phyloP scores from a whole-genome alignment of 2,113 vertebrate species.

The Prunella himalayana region DNA sequence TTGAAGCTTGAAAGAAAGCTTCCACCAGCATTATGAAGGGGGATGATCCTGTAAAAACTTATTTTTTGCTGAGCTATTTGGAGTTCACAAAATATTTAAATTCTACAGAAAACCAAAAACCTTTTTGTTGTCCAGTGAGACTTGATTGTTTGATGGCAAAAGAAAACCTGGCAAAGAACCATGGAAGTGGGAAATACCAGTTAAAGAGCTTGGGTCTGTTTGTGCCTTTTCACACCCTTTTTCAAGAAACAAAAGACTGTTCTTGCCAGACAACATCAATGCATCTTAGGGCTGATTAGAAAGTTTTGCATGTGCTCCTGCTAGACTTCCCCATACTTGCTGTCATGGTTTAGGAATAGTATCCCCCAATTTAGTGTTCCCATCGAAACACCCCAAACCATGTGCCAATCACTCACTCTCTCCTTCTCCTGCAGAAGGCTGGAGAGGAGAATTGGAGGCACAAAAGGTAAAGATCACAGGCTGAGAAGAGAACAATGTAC shows the following conservation, averaged over 20 bases:
- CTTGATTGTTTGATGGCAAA: background rate
- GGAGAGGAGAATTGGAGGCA: background rate
- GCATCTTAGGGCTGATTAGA: background rate
- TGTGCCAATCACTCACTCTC: accelerated
- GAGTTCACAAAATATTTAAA: background rate
- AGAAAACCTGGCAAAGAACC: background rate
- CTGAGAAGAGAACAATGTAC: background rate
- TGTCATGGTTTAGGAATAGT: background rate
- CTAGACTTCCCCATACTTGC: background rate
- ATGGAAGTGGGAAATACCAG: background rate
- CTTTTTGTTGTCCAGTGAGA: background rate
- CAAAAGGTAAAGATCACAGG: background rate
- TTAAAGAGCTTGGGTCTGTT: background rate
- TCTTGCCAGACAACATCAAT: background rate
- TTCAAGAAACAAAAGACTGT: background rate
- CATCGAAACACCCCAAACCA: background rate
- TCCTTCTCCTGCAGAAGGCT: background rate
- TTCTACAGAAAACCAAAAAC: background rate
- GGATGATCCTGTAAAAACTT: background rate
- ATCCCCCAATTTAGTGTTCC: background rate
- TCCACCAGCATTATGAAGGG: background rate
- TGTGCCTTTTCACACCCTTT: background rate
- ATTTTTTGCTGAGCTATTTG: background rate
- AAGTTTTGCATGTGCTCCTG: background rate
- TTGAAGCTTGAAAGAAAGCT: background rate